Conservation (phyloP, 1,140 invertebrate genomes). For the Diabrotica virgifera region DNA sequence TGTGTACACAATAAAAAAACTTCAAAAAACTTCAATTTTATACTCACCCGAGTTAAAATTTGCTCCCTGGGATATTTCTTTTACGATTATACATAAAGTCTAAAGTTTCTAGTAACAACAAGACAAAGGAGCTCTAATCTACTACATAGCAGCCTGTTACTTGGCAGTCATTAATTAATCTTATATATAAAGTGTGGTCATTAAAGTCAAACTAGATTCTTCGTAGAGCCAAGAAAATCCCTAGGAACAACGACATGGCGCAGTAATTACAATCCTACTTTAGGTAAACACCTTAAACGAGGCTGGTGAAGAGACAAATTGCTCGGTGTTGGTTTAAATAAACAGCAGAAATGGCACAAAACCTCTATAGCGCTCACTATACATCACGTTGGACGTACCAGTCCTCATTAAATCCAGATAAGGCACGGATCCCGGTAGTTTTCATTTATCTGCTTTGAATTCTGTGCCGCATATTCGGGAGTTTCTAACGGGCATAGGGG, state of each 20-base stretch:
- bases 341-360: neutral
- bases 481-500: neutral
- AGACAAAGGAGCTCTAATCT: too few relatives aligned
- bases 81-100: too few relatives aligned
- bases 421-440: conserved; percentile 3
- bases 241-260: neutral
- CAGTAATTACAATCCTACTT: conserved; percentile 2
- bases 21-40: too few relatives aligned
- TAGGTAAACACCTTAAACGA: neutral
- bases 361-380: neutral
- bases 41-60: too few relatives aligned
- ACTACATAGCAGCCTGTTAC: too few relatives aligned
- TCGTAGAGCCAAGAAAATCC: neutral
- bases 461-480: neutral
- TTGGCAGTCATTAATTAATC: too few relatives aligned
- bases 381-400: neutral
- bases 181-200: too few relatives aligned
- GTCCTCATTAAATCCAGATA: conserved; percentile 5
- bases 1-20: too few relatives aligned
- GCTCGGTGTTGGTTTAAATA: neutral
- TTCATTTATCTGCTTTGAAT: conserved; percentile 2
- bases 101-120: too few relatives aligned
- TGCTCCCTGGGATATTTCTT: too few relatives aligned
- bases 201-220: too few relatives aligned
- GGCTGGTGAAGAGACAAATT: neutral